phyloP scores from a whole-genome alignment of 2,113 vertebrate species.

The Corythoichthys intestinalis region DNA sequence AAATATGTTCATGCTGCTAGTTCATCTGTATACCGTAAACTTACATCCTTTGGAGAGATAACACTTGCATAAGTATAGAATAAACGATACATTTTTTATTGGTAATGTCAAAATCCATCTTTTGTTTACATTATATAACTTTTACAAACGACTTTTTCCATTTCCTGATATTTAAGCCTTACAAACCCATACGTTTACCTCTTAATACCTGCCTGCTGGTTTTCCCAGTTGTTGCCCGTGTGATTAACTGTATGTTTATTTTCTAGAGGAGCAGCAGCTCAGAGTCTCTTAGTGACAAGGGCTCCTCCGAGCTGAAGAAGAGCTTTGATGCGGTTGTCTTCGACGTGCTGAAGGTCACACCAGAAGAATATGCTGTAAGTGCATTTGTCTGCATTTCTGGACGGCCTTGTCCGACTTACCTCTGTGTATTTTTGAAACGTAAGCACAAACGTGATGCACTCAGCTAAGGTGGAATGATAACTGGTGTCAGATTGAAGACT shows the following conservation, averaged over 20 bases:
- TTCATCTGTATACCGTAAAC: no score
- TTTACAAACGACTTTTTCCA: no score
- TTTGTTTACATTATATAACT: no score
- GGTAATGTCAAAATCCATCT: no score
- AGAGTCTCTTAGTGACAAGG: slow-evolving; percentile 93
- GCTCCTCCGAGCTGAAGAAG: slow-evolving; percentile 91
- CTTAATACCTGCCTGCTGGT: background rate
- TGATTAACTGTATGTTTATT: background rate
- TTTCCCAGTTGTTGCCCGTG: background rate
- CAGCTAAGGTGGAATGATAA: slow-evolving; percentile 12
- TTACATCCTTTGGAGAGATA: no score
- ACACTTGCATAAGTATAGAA: no score
- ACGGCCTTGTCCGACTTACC: background rate
- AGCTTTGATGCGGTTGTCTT: slow-evolving; percentile 98
- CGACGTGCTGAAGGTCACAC: slow-evolving; percentile 94
- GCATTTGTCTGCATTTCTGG: background rate
- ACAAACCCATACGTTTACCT: background rate
- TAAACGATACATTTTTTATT: no score
- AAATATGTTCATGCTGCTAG: no score
- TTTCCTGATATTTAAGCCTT: background rate
- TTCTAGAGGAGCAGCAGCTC: slow-evolving; percentile 93
- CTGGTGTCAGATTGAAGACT: slow-evolving; percentile 32
- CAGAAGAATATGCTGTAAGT: slow-evolving; percentile 98
- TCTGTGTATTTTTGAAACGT: slow-evolving; percentile 1
- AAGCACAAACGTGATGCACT: slow-evolving; percentile 22